Percentiles rank a stretch among this genome's conserved stretches.
Evolutionary conservation across 2,113 vertebrate species (phyloP).

Genomic region (Calyptomena viridis): DNA sequence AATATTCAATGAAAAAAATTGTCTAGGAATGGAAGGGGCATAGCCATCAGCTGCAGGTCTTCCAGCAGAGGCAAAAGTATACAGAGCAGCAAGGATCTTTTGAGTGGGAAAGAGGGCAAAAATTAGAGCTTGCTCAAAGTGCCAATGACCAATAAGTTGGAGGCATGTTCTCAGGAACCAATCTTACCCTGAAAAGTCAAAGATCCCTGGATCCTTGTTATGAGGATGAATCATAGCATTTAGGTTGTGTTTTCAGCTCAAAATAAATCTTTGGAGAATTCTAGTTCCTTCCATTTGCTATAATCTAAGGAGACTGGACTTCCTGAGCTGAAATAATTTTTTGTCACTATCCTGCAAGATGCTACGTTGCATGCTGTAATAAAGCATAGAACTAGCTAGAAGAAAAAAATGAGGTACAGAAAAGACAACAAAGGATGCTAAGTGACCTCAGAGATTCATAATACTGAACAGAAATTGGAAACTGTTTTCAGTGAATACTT

Average conservation of each 20-base stretch:
- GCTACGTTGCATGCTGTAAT: not conserved
- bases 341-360: not conserved
- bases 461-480: not conserved
- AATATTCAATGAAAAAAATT: not conserved
- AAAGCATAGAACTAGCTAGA: not conserved
- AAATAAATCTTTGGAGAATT: not conserved
- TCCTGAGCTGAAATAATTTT: not conserved
- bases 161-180: not conserved
- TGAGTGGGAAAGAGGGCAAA: not conserved
- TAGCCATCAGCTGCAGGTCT: not conserved
- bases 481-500: not conserved
- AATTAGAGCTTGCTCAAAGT: not conserved
- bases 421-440: not conserved
- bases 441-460: not conserved
- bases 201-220: not conserved
- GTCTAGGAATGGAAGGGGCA: not conserved
- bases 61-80: not conserved
- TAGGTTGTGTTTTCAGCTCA: not conserved
- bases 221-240: not conserved
- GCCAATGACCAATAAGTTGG: not conserved
- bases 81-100: not conserved
- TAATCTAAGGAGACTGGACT: not conserved
- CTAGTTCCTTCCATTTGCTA: not conserved
- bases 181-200: not conserved
- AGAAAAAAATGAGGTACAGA: not conserved